These are phyloP conservation scores for Apis laboriosa DNA, from an alignment of 1,140 invertebrate genomes.

Conservation along the genomic window DNA sequence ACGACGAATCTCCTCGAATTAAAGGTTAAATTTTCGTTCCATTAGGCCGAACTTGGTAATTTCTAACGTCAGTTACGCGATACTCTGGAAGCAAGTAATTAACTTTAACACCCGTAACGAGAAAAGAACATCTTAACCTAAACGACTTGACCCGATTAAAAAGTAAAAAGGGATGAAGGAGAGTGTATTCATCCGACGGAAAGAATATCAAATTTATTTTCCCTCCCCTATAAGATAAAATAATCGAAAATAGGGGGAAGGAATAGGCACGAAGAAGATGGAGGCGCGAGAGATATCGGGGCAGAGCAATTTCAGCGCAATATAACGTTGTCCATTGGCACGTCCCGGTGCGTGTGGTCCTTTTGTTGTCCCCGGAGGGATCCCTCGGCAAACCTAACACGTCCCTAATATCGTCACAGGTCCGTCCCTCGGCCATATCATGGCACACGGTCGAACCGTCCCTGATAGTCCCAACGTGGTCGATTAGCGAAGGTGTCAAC, in stretches of 20 bases:
- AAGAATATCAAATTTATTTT: neutral
- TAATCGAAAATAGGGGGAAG: constrained; percentile 23
- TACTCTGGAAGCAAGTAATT: too few relatives aligned
- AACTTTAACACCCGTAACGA: neutral
- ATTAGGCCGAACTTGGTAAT: too few relatives aligned
- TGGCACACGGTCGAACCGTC: constrained; percentile 56
- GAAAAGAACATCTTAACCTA: neutral
- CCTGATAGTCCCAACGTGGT: constrained; percentile 69
- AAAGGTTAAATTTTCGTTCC: too few relatives aligned
- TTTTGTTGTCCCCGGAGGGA: constrained; percentile 75
- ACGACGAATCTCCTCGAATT: too few relatives aligned
- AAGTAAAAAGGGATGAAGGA: too few relatives aligned
- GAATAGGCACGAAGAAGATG: constrained; percentile 26
- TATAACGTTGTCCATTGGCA: constrained; percentile 75
- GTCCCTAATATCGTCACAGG: constrained; percentile 78
- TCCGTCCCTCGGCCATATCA: constrained; percentile 67
- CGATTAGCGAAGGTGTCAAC: constrained; percentile 73
- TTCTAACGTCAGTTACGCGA: too few relatives aligned
- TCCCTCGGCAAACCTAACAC: constrained; percentile 77
- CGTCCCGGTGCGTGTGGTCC: constrained; percentile 74
- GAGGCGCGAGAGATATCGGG: constrained; percentile 28
- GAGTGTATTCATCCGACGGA: neutral
- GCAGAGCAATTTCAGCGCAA: constrained; percentile 73
- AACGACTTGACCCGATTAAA: neutral
- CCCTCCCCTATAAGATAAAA: neutral